Conservation (phyloP, 2,113 vertebrate species). For the Gymnocephalus cernua region DNA sequence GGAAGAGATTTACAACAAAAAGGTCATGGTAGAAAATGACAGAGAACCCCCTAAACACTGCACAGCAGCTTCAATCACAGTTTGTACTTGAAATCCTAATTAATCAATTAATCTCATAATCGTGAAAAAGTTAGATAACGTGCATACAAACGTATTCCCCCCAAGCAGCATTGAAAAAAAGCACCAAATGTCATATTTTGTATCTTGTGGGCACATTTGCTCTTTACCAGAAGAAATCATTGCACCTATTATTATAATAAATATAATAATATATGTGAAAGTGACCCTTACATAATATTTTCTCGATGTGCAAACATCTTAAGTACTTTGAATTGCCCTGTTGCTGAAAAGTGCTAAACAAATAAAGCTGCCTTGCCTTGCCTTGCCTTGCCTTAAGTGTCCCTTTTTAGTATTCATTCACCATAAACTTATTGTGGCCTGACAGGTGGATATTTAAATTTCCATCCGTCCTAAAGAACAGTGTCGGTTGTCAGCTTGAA, state of each 20-base stretch:
- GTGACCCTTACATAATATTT: not conserved
- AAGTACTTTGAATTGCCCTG: no score
- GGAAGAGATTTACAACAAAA: conserved; percentile 26
- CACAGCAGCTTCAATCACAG: not conserved
- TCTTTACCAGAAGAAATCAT: conserved; percentile 18
- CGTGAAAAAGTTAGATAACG: not conserved
- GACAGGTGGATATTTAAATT: not conserved
- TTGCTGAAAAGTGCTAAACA: no score
- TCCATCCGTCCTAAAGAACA: not conserved
- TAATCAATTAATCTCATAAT: conserved; percentile 6
- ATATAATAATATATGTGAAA: no score
- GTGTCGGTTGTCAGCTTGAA: not conserved
- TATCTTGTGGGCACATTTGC: conserved; percentile 55
- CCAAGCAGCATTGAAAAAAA: not conserved
- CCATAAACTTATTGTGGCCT: not conserved
- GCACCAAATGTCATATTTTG: conserved; percentile 51
- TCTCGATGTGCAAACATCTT: not conserved
- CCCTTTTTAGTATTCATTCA: not conserved
- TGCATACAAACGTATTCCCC: conserved; percentile 11
- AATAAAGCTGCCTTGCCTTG: no score
- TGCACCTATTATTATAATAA: not conserved
- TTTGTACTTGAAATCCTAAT: conserved; percentile 12
- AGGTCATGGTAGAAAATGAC: not conserved
- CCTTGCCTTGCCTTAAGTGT: no score
- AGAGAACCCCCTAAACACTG: not conserved